phyloP scores from a whole-genome alignment of 2,797 vertebrate species.

The Gallinago nigripennis region DNA sequence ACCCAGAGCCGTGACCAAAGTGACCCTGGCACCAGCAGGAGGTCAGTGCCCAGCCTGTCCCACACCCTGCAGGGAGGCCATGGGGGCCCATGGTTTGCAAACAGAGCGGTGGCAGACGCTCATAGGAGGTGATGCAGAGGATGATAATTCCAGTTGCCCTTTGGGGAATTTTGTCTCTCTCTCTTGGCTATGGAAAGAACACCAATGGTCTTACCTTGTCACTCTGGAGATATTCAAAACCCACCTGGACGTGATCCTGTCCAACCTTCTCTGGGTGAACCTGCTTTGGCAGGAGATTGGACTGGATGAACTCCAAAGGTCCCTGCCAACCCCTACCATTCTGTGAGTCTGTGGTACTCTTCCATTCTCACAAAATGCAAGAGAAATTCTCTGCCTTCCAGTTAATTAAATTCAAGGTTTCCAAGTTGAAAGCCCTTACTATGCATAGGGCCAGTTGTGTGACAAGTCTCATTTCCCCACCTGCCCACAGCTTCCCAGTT shows the following conservation, averaged over 20 bases:
- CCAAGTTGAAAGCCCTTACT: not conserved
- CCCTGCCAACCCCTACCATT: not conserved
- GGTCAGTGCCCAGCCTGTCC: not conserved
- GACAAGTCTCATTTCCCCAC: not conserved
- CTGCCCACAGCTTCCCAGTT: not conserved
- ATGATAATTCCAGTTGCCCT: not conserved
- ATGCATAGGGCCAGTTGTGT: too few species aligned
- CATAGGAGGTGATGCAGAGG: not conserved
- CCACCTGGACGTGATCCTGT: not conserved
- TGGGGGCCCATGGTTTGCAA: not conserved
- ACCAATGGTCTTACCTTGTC: not conserved
- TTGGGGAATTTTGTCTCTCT: not conserved
- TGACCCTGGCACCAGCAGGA: not conserved
- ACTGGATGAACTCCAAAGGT: not conserved
- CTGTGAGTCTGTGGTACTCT: not conserved
- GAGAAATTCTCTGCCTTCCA: not conserved
- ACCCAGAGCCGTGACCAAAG: not conserved
- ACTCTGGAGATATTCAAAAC: not conserved
- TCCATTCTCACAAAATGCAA: not conserved
- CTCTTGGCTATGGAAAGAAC: not conserved
- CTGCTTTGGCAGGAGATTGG: not conserved
- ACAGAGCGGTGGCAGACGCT: not conserved
- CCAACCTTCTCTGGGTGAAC: not conserved
- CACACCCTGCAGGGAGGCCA: rapidly evolving
- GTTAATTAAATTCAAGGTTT: not conserved